Evolutionary conservation across 2,113 vertebrate genomes (phyloP), one percentile per base, ranked within the genome.

Genomic region (Pseudolaguvia tuberculata): DNA sequence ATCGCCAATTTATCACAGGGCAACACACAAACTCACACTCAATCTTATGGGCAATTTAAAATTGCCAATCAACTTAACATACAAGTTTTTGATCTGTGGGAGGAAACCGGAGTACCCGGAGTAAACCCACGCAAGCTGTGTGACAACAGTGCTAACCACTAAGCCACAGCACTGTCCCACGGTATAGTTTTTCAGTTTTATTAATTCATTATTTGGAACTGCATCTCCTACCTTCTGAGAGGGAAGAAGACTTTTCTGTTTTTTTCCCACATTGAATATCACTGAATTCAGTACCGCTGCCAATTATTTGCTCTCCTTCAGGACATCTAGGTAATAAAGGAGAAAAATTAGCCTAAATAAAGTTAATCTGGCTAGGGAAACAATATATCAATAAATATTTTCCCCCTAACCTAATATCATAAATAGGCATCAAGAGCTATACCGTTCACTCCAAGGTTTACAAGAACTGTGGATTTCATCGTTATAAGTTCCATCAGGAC

Each of bases 401-500:
- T n/a, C n/a, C n/a, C n/a, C n/a, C n/a, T n/a, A n/a, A n/a, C n/a
- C n/a, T n/a, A n/a, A n/a, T n/a, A n/a, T n/a, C n/a, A 51, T 5
- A 35, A 4, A 35, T 6, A 52, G 18, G 48, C 56, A 27, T 3
- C 39, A 8, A 50, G 6, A 53, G 76, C 82, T 50, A 7, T 42
- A 92, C 89, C 74, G 85, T 51, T 27, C 79, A 13, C 45, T 86
- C 86, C 85, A 85, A 9, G 86, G 79, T 84, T 82, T 87, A 61
- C 91, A 92, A 68, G 10, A 77, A 53, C 84, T 78, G 42, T 90
- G 82, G 6, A n/a, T 77, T 74, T 86, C 25, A 66, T 90, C 78
- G 10, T 87, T 91, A 82, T 87, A 92, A n/a, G 79, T 89, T 81
- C 87, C 88, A 0, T 79, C 0, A 17, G 86, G 85, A 75, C 91